Conservation (phyloP, 2,797 vertebrate species). For the Poeciliopsis turneri region DNA sequence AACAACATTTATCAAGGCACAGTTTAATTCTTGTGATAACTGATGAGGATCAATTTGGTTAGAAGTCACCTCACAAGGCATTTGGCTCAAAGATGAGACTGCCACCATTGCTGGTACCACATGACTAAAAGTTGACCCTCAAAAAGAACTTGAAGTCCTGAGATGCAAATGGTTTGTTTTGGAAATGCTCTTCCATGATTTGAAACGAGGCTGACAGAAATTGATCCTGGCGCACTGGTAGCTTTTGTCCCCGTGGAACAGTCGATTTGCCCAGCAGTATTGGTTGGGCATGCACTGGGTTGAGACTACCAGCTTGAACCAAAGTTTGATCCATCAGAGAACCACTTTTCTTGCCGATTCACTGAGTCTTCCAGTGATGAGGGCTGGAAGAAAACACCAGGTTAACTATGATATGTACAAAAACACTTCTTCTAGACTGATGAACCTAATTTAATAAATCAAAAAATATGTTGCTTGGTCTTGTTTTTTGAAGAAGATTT, state of each 20-base stretch:
- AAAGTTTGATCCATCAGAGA: constrained; percentile 20
- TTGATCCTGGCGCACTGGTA: constrained; percentile 49
- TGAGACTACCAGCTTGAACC: constrained; percentile 15
- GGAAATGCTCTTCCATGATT: constrained; percentile 43
- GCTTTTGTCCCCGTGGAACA: constrained; percentile 47
- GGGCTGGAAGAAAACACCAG: constrained; percentile 6
- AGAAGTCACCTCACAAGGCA: constrained; percentile 8
- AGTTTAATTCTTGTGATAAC: constrained; percentile 4
- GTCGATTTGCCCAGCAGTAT: constrained; percentile 46
- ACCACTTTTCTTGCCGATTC: constrained; percentile 2
- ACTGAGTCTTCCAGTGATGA: constrained; percentile 6
- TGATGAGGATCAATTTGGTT: not conserved
- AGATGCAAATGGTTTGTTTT: constrained; percentile 16
- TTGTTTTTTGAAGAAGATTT: not conserved
- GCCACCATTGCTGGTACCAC: not conserved
- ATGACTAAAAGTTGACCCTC: not conserved
- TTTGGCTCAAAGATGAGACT: not conserved
- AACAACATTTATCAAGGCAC: not conserved
- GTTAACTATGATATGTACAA: not conserved
- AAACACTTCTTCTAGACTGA: not conserved
- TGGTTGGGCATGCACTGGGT: constrained; percentile 14
- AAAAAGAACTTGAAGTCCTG: constrained; percentile 8
- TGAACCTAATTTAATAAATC: not conserved
- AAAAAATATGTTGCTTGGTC: not conserved
- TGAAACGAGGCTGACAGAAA: constrained; percentile 28